phyloP scores from a whole-genome alignment of 2,888 invertebrate genomes.

The Chymomyza amoena region DNA sequence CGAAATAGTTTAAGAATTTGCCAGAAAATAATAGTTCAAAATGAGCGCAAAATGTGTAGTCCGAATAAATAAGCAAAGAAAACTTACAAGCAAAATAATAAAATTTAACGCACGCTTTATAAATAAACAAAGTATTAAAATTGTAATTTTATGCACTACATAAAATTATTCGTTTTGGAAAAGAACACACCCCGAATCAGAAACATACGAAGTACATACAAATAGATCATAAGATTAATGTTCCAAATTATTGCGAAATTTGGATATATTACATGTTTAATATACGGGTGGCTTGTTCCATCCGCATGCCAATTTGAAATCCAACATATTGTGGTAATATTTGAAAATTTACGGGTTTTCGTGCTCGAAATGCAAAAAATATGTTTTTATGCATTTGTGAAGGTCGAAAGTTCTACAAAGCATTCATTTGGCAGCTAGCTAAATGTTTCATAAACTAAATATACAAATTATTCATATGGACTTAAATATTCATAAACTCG shows the following conservation, averaged over 20 bases:
- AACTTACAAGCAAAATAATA: slow-evolving; percentile 31
- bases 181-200: slow-evolving; percentile 6
- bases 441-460: not conserved
- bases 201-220: not conserved
- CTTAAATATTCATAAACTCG: no score
- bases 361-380: no score
- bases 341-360: no score
- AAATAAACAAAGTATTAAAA: slow-evolving; percentile 52
- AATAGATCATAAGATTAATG: not conserved
- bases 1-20: slow-evolving; percentile 11
- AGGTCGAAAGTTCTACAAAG: not conserved
- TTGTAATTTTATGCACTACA: slow-evolving; percentile 44
- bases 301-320: not conserved
- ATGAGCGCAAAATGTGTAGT: slow-evolving; percentile 40
- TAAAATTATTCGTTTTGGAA: slow-evolving; percentile 58
- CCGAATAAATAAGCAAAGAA: slow-evolving; percentile 18
- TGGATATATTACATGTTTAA: not conserved
- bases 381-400: no score
- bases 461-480: not conserved
- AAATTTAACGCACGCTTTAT: slow-evolving; percentile 43
- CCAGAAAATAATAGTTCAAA: slow-evolving; percentile 42
- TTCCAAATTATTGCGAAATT: not conserved
- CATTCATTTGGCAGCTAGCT: not conserved
- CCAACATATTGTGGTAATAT: not conserved
- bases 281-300: not conserved